Percentiles rank a stretch among this genome's conserved stretches.
Evolutionary conservation across 2,888 invertebrate species (phyloP).

Genomic region (Pseudococcus jackbeardsleyi): DNA sequence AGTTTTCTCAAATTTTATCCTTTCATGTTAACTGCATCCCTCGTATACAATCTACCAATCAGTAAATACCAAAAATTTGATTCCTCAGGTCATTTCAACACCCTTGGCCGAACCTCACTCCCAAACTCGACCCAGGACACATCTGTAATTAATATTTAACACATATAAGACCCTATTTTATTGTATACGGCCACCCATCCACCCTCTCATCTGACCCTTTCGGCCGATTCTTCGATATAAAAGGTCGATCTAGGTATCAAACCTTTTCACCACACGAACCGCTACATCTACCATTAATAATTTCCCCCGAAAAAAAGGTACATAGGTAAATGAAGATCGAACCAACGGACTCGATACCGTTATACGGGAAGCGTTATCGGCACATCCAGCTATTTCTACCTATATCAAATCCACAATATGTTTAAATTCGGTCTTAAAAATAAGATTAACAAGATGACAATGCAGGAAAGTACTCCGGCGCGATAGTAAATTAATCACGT

Average conservation of each 20-base stretch:
- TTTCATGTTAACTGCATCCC: too few species aligned
- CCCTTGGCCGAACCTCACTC: background rate
- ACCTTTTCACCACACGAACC: background rate
- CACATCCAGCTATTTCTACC: background rate
- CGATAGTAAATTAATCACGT: constrained; percentile 56
- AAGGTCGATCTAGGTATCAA: background rate
- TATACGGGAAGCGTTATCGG: background rate
- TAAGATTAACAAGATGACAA: constrained; percentile 53
- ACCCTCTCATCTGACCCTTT: background rate
- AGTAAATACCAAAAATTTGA: too few species aligned
- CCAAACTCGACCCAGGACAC: background rate
- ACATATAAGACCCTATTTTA: background rate
- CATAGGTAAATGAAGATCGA: background rate
- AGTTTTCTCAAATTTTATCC: too few species aligned
- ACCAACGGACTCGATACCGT: background rate
- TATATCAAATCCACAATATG: background rate
- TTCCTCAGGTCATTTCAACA: background rate
- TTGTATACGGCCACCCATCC: background rate
- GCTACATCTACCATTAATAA: background rate
- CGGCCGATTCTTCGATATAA: background rate
- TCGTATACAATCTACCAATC: too few species aligned
- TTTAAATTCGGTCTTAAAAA: constrained; percentile 30
- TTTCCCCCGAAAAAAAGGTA: constrained; percentile 5
- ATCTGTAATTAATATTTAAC: constrained; percentile 10
- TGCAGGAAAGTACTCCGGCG: constrained; percentile 37